Evolutionary conservation across 2,113 vertebrate species (phyloP).

Genomic region (Phalacrocorax carbo): DNA sequence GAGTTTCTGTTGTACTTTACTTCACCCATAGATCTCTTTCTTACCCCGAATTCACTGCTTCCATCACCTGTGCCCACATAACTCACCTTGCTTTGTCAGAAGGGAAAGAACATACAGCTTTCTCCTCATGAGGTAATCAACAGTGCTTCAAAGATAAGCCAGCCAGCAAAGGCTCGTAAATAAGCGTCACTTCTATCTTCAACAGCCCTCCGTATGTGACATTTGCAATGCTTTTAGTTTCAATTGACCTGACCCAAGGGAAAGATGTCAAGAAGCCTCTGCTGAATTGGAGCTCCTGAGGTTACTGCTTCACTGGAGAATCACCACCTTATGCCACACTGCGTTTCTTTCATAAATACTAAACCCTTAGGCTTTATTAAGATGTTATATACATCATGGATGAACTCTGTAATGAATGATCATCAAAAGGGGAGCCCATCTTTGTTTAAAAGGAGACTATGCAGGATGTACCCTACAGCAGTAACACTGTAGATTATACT

Average conservation of each 20-base stretch:
- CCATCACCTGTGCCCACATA: slow-evolving; percentile 51
- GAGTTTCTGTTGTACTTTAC: background rate
- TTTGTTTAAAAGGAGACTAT: background rate
- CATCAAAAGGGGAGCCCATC: background rate
- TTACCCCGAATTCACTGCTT: slow-evolving; percentile 31
- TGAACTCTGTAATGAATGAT: background rate
- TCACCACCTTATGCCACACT: background rate
- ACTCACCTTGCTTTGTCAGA: slow-evolving; percentile 23
- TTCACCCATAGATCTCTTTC: background rate
- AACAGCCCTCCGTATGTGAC: background rate
- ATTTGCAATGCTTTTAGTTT: background rate
- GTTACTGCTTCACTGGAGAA: background rate
- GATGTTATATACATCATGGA: background rate
- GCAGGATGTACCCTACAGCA: background rate
- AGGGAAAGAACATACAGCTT: slow-evolving; percentile 24
- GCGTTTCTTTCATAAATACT: background rate
- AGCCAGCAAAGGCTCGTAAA: slow-evolving; percentile 12
- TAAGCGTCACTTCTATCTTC: background rate
- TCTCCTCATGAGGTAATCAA: slow-evolving; percentile 51
- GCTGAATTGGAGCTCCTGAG: background rate
- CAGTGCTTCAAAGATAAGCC: slow-evolving; percentile 32
- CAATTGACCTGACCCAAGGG: background rate
- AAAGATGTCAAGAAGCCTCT: background rate
- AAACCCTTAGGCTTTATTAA: background rate
- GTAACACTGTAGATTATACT: background rate